Percentiles rank a stretch among this genome's conserved stretches.
Evolutionary conservation across 2,113 vertebrate genomes (phyloP).

Genomic region (Tapirus terrestris): DNA sequence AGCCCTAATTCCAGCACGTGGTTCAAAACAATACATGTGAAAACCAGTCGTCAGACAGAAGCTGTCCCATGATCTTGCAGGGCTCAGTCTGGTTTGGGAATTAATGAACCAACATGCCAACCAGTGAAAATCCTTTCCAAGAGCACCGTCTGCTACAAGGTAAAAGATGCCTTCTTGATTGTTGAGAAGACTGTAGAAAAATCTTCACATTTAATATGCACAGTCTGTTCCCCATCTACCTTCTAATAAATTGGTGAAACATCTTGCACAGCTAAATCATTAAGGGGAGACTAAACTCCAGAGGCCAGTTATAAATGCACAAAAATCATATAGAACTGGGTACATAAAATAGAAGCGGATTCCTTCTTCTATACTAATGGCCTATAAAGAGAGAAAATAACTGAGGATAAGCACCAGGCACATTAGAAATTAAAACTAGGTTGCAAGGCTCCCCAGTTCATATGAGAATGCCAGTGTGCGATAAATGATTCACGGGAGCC

Average conservation of each 20-base stretch:
- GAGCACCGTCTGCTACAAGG: conserved; percentile 53
- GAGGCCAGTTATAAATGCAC: conserved; percentile 75
- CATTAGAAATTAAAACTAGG: background rate
- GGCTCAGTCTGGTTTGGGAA: background rate
- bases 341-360: conserved; percentile 64
- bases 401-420: background rate
- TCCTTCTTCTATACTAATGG: conserved; percentile 67
- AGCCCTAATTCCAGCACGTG: background rate
- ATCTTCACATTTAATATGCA: conserved; percentile 64
- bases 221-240: conserved; percentile 56
- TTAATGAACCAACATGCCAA: accelerated
- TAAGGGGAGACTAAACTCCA: conserved; percentile 40
- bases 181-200: conserved; percentile 59
- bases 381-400: conserved; percentile 69
- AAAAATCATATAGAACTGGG: conserved; percentile 59
- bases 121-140: conserved; percentile 38
- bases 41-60: background rate
- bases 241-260: conserved; percentile 69
- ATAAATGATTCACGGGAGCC: background rate
- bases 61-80: background rate
- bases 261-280: conserved; percentile 74
- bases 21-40: background rate
- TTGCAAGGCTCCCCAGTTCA: background rate
- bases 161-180: conserved; percentile 6
- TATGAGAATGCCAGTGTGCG: background rate